Evolutionary conservation across 2,113 vertebrate genomes (phyloP).

Genomic region (human): GRCh38 chr7:117961501-117962000

Average conservation of each 20-base stretch:
- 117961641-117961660: not conserved
- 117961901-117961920: not conserved
- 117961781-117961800: not conserved
- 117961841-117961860: not conserved
- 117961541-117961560: slow-evolving; percentile 50
- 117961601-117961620: not conserved
- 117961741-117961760: not conserved
- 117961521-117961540: not conserved
- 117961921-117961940: not conserved
- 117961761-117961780: not conserved
- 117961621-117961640: slow-evolving; percentile 34
- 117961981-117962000: not conserved
- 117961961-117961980: not conserved
- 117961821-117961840: not conserved
- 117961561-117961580: not conserved
- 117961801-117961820: not conserved
- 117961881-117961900: not conserved
- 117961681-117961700: not conserved
- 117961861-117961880: not conserved
- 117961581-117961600: not conserved
- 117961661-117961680: not conserved
- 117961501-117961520: not conserved
- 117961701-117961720: not conserved
- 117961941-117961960: not conserved
- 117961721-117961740: not conserved